Evolutionary conservation across 2,888 invertebrate genomes (phyloP), one percentile per base, ranked within the genome.

Genomic region (Teinopalpus imperialis): DNA sequence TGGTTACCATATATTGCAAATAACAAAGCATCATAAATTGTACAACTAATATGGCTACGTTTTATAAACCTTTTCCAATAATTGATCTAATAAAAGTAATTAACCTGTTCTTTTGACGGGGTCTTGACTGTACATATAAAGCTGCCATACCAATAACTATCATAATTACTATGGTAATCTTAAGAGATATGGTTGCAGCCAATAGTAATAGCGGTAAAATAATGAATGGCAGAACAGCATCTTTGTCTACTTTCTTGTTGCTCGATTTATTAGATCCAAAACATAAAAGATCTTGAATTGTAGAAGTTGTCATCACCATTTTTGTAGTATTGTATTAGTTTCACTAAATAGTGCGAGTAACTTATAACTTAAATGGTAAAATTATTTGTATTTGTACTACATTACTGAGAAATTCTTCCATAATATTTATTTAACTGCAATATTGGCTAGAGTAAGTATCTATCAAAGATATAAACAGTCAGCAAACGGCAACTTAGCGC

Each of bases 91-190:
- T 23, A 23, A 7, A 23, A 2, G 2, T 2, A 7, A 23, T 4
- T 7, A 46, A 86, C 88, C 87, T 81, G 62, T 87, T 87, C 57
- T 86, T 86, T 51, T 82, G 76, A n/a, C 74, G 69, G 26, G 87
- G 88, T 49, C 88, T 72, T 10, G 83, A 79, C 32, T 77, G 66
- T 1, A 83, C 81, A 49, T 88, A 88, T 3, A 86, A 61, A 20
- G 68, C 80, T 20, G 78, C 83, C 88, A 88, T 88, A 23, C 63
- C 77, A 44, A 83, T 87, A 10, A 75, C 66, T 5, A 82, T 73
- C 78, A 88, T 81, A 9, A 82, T 57, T 42, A 75, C 68, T 27
- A 81, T 66, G 3, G 88, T 87, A 1, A 81, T 51, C 3, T 66
- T 58, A n/a, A 60, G 62, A 4, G 86, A 87, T 54, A 81, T 61